Conservation (phyloP, 2,888 invertebrate species). For the Unio pictorum region DNA sequence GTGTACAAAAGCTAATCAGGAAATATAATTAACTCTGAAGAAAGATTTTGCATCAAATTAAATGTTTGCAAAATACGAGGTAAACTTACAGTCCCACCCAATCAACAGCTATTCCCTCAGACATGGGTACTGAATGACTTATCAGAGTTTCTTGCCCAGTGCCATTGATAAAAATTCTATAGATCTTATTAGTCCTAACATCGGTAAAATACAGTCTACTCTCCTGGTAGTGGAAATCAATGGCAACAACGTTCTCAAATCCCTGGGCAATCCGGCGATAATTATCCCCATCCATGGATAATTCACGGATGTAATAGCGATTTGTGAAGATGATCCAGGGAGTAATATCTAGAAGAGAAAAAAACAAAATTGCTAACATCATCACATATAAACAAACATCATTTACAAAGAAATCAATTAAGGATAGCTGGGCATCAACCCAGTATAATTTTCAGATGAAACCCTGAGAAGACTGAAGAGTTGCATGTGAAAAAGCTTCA, state of each 20-base stretch:
- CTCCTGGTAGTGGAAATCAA: conserved; percentile 62
- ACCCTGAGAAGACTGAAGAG: no score
- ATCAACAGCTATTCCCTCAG: conserved; percentile 66
- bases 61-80: background rate
- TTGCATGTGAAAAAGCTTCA: no score
- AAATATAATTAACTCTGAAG: no score
- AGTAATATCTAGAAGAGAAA: conserved; percentile 51
- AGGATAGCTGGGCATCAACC: no score
- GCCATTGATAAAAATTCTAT: conserved; percentile 70
- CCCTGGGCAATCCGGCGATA: conserved; percentile 92
- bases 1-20: no score
- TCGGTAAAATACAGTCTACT: conserved; percentile 63
- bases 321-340: conserved; percentile 78
- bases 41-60: no score
- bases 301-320: conserved; percentile 96
- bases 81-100: conserved; percentile 79
- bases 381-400: no score
- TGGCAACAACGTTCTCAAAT: conserved; percentile 89
- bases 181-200: conserved; percentile 54
- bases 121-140: conserved; percentile 52
- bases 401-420: no score
- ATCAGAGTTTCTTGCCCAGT: conserved; percentile 58
- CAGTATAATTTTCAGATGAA: no score
- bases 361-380: background rate
- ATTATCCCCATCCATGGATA: conserved; percentile 88